Base-by-base conservation (phyloP, 2,888 invertebrate genomes). In the Agrilus biguttatus region DNA sequence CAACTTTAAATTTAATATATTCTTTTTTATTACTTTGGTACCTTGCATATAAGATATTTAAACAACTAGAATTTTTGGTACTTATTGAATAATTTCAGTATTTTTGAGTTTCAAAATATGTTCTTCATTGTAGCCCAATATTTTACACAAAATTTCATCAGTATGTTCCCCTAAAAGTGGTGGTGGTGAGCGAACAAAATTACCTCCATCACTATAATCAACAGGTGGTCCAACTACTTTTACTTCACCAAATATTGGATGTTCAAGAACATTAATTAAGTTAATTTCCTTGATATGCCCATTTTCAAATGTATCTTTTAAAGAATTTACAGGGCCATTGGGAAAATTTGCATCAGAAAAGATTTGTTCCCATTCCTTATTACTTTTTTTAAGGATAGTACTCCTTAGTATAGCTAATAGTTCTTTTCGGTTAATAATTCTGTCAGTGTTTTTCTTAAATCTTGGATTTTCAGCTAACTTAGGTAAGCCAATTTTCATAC, bases 121-220 rank as follows among this genome's bases (percentile, higher is more conserved):
- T 14, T 68, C 63, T 8, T 74, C 66, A 38, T 72, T 67, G 56
- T 81, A 85, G 1, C 76, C 73, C 36, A 89, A 66, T 48, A 85
- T 59, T 46, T 75, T 65, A n/a, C 65, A 62, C 34, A 96, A 68
- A 39, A 96, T 73, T 53, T 83, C 75, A 45, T 69, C 69, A 0
- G 96, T 95, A 58, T 97, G 93, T 60, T 96, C 78, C 0, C 95
- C 96, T 21, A 95, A 67, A 7, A 70, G 65, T 0, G 96, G 96
- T 0, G 96, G 93, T 1, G 90, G 75, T 3, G 69, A 68, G 44
- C 83, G 73, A 0, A 82, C 77, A 48, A 67, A 63, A 58, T 89
- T 88, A 1, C 74, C 74, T 0, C 81, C 79, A 40, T 74, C 74
- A 53, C 84, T 84, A 60, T 78, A 96, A 37, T 71, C 73, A 0